Evolutionary conservation across 2,113 vertebrate species (phyloP).

Genomic region (Cynopterus brachyotis): DNA sequence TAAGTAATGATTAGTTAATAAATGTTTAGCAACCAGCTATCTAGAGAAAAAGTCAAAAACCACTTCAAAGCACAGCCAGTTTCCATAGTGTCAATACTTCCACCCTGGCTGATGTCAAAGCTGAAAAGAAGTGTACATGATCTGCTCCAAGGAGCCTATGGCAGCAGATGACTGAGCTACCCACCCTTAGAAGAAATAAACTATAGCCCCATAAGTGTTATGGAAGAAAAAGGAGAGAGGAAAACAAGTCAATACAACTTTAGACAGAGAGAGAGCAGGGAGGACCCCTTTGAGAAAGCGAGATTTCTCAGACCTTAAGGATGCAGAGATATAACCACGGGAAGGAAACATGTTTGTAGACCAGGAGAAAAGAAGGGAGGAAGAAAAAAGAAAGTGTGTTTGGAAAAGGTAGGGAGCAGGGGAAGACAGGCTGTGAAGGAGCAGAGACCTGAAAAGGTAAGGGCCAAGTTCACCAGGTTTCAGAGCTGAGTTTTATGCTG

Average conservation of each 20-base stretch:
- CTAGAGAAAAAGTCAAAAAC: neutral
- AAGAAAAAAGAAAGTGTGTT: neutral
- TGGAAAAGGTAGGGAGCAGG: neutral
- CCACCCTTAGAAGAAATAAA: neutral
- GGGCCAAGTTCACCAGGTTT: neutral
- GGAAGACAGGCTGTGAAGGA: neutral
- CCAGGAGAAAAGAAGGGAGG: neutral
- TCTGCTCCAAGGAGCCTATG: neutral
- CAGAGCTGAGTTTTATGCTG: neutral
- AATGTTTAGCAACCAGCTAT: constrained; percentile 17
- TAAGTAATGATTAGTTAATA: neutral
- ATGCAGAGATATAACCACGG: neutral
- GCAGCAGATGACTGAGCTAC: neutral
- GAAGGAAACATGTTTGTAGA: neutral
- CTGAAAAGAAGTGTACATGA: neutral
- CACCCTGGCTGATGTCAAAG: neutral
- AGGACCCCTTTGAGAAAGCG: neutral
- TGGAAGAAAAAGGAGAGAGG: neutral
- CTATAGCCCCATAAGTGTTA: neutral
- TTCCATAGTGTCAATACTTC: neutral
- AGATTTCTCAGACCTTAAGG: neutral
- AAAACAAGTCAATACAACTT: neutral
- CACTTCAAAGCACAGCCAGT: neutral
- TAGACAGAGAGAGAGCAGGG: neutral
- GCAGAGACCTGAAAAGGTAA: neutral